A percentile compares a stretch with the other conserved stretches of the same genome.
Conservation (phyloP, 2,113 vertebrate genomes). For the Dipodomys ordii region DNA sequence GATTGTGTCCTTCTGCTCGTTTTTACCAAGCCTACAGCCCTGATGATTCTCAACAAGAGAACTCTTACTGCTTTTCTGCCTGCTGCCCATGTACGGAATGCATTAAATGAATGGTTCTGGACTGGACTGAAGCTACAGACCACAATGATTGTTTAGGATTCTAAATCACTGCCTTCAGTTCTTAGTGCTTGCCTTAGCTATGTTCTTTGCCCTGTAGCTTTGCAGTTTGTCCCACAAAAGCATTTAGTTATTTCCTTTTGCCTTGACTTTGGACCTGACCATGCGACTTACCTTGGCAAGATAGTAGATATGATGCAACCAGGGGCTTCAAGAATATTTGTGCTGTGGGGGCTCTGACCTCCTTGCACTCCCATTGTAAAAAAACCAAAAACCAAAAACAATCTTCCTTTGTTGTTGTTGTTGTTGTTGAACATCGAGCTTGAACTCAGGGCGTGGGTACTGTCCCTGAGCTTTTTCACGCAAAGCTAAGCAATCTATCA, state of each 20-base stretch:
- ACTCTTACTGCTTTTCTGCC: no score
- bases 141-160: neutral
- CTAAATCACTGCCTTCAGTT: neutral
- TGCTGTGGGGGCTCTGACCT: neutral
- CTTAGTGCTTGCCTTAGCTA: neutral
- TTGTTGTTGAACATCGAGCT: no score
- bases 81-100: neutral
- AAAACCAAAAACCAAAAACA: no score
- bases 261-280: neutral
- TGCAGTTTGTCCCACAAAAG: neutral
- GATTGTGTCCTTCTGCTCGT: neutral
- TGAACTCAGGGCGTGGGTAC: no score
- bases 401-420: no score
- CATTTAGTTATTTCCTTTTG: neutral
- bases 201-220: neutral
- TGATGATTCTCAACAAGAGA: neutral
- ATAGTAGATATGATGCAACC: neutral
- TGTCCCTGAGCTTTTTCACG: no score
- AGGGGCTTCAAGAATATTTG: neutral
- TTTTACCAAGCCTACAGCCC: neutral
- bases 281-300: neutral
- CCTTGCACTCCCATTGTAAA: neutral
- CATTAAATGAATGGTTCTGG: neutral
- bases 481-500: no score
- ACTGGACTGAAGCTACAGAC: neutral